phyloP scores from a whole-genome alignment of 2,888 invertebrate species.

The Sesia bembeciformis region DNA sequence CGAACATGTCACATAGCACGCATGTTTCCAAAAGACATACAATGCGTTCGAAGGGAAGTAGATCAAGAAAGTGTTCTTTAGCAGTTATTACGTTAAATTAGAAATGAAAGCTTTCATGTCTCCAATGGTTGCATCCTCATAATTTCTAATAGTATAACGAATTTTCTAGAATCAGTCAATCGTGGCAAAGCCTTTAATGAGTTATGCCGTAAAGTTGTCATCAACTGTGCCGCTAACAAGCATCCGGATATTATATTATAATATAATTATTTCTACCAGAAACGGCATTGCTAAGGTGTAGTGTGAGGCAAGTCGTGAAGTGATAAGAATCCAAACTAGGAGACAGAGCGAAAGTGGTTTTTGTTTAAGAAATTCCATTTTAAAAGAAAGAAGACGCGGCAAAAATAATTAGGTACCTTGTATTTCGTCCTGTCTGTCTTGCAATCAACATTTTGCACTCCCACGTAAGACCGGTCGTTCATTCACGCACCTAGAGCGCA shows the following conservation, averaged over 20 bases:
- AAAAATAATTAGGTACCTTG: not conserved
- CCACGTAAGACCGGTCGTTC: not conserved
- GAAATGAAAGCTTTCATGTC: too few species aligned
- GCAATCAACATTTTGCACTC: not conserved
- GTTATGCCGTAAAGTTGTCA: not conserved
- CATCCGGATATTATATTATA: not conserved
- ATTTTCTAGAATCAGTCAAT: too few species aligned
- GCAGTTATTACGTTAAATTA: too few species aligned
- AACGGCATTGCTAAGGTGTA: not conserved
- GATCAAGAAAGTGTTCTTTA: too few species aligned
- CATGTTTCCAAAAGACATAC: too few species aligned
- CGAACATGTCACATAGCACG: too few species aligned
- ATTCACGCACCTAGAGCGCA: too few species aligned
- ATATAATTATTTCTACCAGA: not conserved
- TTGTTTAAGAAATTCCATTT: conserved; percentile 15
- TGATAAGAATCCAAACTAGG: conserved; percentile 17
- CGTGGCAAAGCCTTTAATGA: too few species aligned
- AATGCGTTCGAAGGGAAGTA: too few species aligned
- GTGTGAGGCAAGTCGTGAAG: conserved; percentile 19
- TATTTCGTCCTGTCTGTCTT: not conserved
- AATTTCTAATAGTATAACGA: too few species aligned
- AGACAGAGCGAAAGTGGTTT: conserved; percentile 9
- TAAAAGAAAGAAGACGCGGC: conserved; percentile 1
- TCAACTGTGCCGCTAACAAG: not conserved
- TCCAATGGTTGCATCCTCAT: too few species aligned